Base-by-base conservation (phyloP, 1,140 invertebrate genomes). In the Diorhabda sublineata region DNA sequence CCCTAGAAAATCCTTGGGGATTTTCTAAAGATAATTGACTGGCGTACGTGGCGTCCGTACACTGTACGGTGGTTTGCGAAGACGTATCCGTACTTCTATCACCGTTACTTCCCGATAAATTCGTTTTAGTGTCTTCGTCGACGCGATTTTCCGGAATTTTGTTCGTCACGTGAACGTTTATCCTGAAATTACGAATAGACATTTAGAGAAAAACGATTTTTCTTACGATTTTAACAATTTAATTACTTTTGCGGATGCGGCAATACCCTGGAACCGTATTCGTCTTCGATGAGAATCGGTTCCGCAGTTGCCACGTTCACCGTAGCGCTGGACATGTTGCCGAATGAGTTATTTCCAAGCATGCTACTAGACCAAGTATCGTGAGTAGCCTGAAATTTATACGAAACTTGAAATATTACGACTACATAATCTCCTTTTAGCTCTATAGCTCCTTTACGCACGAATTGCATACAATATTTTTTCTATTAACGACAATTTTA, bases 21-120 rank as follows among this genome's bases (percentile, higher is more conserved):
- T 91, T 91, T 73, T 91, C 90, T 64, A 92, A 77, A 4, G 92
- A 93, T 61, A 92, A 84, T 77, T 92, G 91, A 76, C 90, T 92
- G 57, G 89, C 89, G 73, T 92, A 92, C 0, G 90, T 91, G 42
- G 86, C 87, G 79, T 92, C 90, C 5, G 80, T 84, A 63, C 64
- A 68, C 71, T 64, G 69, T 45, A 69, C 70, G 5, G 68, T 68
- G 3, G 74, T 70, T 58, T 76, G 73, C 7, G 78, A 75, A 5
- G 77, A 74, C 2, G 76, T 71, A 42, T 78, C 76, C 5, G 73
- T 74, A 45, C 71, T 76, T 62, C 74, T 76, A 69, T 79, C 78
- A 63, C 74, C 75, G 60, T 64, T 75, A 60, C 66, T 72, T 9
- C 66, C 71, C 5, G 71, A 66, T 47, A 76, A 64, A 65, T 70